A percentile compares a stretch with the other conserved stretches of the same genome.
phyloP scores from a whole-genome alignment of 1,140 invertebrate species.

The Diachasma alloeum region DNA sequence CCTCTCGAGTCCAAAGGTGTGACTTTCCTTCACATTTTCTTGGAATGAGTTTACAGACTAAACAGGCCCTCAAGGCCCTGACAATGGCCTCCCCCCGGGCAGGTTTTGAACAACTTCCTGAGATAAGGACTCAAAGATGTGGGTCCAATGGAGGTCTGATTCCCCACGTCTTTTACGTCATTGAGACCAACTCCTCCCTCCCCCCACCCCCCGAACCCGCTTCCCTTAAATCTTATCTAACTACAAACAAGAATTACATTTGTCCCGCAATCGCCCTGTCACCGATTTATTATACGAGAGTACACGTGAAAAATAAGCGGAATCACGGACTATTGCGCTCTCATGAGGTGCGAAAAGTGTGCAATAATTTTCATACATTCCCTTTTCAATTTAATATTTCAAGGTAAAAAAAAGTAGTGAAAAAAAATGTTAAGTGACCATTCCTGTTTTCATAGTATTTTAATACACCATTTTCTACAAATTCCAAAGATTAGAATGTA shows the following conservation, averaged over 20 bases:
- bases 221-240: conserved; percentile 55
- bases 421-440: not conserved
- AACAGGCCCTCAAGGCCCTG: conserved; percentile 52
- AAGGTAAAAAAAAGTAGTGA: not conserved
- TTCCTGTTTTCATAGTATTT: not conserved
- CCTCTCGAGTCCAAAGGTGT: conserved; percentile 38
- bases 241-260: conserved; percentile 64
- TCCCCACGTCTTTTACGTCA: conserved; percentile 14
- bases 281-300: conserved; percentile 58
- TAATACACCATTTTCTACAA: not conserved
- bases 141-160: not conserved
- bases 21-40: conserved; percentile 57
- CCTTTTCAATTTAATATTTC: not conserved
- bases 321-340: not conserved
- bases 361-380: not conserved
- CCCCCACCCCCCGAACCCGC: conserved; percentile 8
- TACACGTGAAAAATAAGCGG: conserved; percentile 7
- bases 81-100: conserved; percentile 54
- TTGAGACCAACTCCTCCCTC: not conserved
- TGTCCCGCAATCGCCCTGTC: conserved; percentile 55
- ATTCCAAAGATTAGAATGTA: not conserved
- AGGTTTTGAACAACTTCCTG: conserved; percentile 57
- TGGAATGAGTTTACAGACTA: conserved; percentile 58
- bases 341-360: not conserved
- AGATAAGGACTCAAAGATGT: conserved; percentile 48